phyloP scores from a whole-genome alignment of 1,140 invertebrate species.

The Tyrophagus putrescentiae region DNA sequence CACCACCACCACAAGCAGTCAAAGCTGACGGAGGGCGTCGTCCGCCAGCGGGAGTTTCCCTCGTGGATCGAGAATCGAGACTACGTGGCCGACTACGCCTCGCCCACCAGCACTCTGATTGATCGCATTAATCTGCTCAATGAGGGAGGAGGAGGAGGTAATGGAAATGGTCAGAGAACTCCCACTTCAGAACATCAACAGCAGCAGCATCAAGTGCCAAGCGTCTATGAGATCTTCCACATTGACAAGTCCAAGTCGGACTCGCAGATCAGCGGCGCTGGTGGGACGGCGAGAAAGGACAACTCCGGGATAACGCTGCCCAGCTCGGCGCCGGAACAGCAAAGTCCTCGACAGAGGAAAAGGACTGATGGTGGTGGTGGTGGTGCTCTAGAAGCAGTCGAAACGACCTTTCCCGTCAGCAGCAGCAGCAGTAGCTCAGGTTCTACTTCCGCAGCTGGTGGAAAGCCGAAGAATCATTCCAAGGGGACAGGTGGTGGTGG shows the following conservation, averaged over 20 bases:
- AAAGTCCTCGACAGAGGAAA: no score
- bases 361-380: background rate
- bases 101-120: slow-evolving; percentile 73
- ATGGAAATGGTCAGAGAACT: background rate
- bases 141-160: background rate
- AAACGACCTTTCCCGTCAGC: background rate
- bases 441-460: background rate
- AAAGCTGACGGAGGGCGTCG: slow-evolving; percentile 8
- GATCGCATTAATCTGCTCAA: slow-evolving; percentile 33
- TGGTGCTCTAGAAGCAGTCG: background rate
- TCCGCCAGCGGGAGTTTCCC: slow-evolving; percentile 67
- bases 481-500: no score
- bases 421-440: background rate
- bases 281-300: no score
- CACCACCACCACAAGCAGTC: background rate
- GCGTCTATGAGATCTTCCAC: slow-evolving; percentile 16
- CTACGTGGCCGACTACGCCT: slow-evolving; percentile 66
- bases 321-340: no score
- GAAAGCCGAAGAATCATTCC: no score
- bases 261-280: background rate
- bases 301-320: no score
- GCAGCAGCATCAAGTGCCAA: slow-evolving; percentile 2
- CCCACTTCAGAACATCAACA: background rate
- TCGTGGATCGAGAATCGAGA: slow-evolving; percentile 82
- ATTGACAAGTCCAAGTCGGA: slow-evolving; percentile 8